Base-by-base conservation (phyloP, 2,113 vertebrate species). In the Athene cunicularia region DNA sequence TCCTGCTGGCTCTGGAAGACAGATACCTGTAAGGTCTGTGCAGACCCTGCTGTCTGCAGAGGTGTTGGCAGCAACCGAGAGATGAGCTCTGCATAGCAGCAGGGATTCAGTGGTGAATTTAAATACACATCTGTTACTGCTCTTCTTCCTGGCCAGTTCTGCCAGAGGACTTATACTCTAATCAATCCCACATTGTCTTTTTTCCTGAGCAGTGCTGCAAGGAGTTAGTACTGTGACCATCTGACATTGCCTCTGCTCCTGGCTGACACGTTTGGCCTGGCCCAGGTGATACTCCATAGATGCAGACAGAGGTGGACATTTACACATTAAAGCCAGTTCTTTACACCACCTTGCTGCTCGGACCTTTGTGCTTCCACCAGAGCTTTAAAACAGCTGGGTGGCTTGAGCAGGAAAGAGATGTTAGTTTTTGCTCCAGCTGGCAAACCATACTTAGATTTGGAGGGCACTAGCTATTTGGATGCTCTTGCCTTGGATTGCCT, bases 51-150 rank as follows among this genome's bases (percentile, higher is more conserved):
- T 68, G 58, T 55, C 55, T 70, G 63, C 63, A 58, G 86, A 60
- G 80, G 28, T 35, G 32, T 28, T 86, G 67, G 68, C 82, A 88
- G 62, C 49, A 58, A 11, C 41, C 1, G 2, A 56, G 82, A 80
- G 39, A n/a, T 58, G 64, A 88, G 28, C n/a, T 91, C 55, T 92
- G 83, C 76, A 50, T 1, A 71, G 55, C 80, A 88, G 43, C 37
- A 33, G 33, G 80, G 72, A 80, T 74, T 80, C 83, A n/a, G 63
- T 0, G 0, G 28, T 77, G 75, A 86, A 68, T 94, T 91, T 80
- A 86, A 80, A 33, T 62, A 73, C 20, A 45, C 86, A 67, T 84
- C 83, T 95, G 75, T 17, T 96, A 28, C 55, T 67, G 28, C 23
- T 95, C 23, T 52, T 79, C 17, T 47, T 93, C n/a, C 80, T 86